These are phyloP conservation scores for Carcinoscorpius rotundicauda DNA, from an alignment of 1,140 invertebrate species.

Conservation along the genomic window DNA sequence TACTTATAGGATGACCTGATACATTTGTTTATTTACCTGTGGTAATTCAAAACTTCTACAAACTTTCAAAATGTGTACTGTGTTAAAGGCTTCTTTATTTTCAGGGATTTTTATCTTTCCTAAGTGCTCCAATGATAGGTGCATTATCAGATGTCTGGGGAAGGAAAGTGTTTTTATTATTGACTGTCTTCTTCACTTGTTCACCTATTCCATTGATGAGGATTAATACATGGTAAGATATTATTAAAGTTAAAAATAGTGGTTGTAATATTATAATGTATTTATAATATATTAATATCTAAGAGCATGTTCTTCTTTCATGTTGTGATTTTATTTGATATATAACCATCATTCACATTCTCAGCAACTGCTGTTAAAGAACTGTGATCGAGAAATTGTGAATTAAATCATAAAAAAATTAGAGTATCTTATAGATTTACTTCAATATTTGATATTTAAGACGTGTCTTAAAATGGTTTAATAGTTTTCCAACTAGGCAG, in stretches of 20 bases:
- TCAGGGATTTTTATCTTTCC: conserved; percentile 91
- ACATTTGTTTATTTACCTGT: too few species aligned
- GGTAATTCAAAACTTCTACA: too few species aligned
- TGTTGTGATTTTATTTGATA: conserved; percentile 4
- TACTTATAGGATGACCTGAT: too few species aligned
- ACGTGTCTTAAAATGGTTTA: too few species aligned
- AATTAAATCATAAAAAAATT: too few species aligned
- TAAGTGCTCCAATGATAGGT: conserved; percentile 91
- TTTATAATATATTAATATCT: not conserved
- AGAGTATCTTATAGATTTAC: too few species aligned
- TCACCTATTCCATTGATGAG: conserved; percentile 97
- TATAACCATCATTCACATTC: too few species aligned
- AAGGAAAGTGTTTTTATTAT: conserved; percentile 91
- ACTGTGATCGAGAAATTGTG: too few species aligned
- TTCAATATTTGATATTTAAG: too few species aligned
- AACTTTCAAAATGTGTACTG: too few species aligned
- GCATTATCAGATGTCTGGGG: conserved; percentile 97
- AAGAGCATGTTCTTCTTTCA: not conserved
- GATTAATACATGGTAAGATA: conserved; percentile 81
- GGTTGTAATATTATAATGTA: not conserved
- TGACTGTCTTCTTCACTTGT: conserved; percentile 99
- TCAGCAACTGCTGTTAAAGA: too few species aligned
- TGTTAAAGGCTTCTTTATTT: conserved; percentile 10
- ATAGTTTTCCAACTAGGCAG: too few species aligned
- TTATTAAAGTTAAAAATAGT: not conserved